Base-by-base conservation (phyloP, 2,113 vertebrate species). In the Sphyrna mokarran region DNA sequence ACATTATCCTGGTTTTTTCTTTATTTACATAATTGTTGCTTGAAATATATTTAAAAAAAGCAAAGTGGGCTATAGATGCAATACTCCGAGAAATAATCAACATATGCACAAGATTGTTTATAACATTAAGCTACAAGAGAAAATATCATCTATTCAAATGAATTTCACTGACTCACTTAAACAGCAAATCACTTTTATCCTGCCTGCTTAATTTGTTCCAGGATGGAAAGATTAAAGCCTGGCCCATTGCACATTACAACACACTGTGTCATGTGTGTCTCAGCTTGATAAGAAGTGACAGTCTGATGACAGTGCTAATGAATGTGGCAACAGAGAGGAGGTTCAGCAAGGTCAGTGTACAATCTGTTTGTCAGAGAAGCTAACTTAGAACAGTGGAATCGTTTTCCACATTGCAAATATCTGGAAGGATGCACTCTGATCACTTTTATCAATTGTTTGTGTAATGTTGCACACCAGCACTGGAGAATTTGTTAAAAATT, bases 221-320 rank as follows among this genome's bases (percentile, higher is more conserved):
- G 94, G 94, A 95, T 70, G 26, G 10, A 66, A 95, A 72, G 94
- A 95, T 95, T 70, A 95, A 95, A 95, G 94, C 23, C 43, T 95
- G 26, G 69, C 69, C 94, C 69, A 43, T 48, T 95, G 69, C 69
- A 72, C 94, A 95, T 70, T 76, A 72, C 66, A 72, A 72, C 69
- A 54, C 69, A 72, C 40, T 54, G 94, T 95, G 94, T 10, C 18
- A 54, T 72, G 94, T 95, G 94, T 95, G 94, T 54, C 94, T 22
- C 69, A 54, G 94, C 68, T 72, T 95, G 94, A 95, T 95, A 72
- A 95, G 94, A 95, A 95, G 69, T 10, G 94, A 95, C 68, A 95
- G 94, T 70, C 94, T 95, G 94, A 22, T 72, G 94, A 76, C 69
- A 72, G 94, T 48, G 68, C 37, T 95, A 95, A 95, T 95, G 69